Percentiles rank a stretch among this genome's conserved stretches.
phyloP scores from a whole-genome alignment of 2,113 vertebrate species.

The Tetrax tetrax region DNA sequence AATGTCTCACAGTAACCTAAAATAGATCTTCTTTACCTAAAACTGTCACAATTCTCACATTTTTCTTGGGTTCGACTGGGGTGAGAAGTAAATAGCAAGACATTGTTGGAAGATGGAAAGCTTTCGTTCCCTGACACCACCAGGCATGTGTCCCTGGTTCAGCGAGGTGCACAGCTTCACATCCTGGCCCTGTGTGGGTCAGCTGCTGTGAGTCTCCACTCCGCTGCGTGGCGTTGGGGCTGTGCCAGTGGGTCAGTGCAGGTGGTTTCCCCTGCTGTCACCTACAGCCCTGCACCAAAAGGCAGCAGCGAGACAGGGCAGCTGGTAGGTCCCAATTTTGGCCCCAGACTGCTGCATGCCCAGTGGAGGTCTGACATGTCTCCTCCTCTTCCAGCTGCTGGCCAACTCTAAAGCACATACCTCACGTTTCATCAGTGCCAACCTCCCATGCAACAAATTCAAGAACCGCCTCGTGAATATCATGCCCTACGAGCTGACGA shows the following conservation, averaged over 20 bases:
- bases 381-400: constrained; percentile 80
- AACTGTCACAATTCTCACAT: constrained; percentile 30
- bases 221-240: neutral
- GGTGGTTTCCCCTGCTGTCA: neutral
- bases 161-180: neutral
- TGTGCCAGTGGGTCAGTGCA: neutral
- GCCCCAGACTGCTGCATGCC: neutral
- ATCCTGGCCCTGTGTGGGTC: neutral
- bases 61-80: constrained; percentile 18
- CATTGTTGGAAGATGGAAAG: neutral
- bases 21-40: constrained; percentile 50
- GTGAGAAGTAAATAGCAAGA: constrained; percentile 45
- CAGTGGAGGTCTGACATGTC: neutral
- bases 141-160: neutral
- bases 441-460: constrained; percentile 96
- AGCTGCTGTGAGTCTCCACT: neutral
- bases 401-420: constrained; percentile 93
- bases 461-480: constrained; percentile 97
- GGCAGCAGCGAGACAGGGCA: neutral
- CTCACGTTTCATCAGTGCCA: constrained; percentile 95
- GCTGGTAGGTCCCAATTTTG: neutral
- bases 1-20: constrained; percentile 16
- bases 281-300: neutral
- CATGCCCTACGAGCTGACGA: constrained; percentile 93
- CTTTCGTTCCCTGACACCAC: neutral